Conservation (phyloP, 2,888 invertebrate genomes). For the Matsumyia berberina region DNA sequence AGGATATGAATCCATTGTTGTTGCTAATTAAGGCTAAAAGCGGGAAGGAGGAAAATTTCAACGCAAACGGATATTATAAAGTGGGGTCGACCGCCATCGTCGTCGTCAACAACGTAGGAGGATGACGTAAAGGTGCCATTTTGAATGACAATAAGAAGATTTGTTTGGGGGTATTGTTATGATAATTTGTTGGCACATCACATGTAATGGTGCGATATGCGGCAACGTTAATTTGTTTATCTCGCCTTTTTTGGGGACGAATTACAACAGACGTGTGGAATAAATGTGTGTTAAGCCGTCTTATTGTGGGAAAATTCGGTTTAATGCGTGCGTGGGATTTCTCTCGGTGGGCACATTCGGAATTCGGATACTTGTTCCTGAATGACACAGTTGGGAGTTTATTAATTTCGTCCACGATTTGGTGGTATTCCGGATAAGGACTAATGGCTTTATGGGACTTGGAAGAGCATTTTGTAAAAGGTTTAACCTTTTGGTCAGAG, state of each 20-base stretch:
- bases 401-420: neutral
- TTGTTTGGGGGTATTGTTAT: conserved; percentile 53
- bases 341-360: neutral
- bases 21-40: conserved; percentile 43
- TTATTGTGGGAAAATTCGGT: conserved; percentile 14
- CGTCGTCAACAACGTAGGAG: too few relatives aligned
- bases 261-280: neutral
- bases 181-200: conserved; percentile 39
- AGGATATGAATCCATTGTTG: conserved; percentile 17
- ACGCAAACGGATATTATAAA: conserved; percentile 12
- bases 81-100: neutral
- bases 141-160: conserved; percentile 57
- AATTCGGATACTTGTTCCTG: neutral
- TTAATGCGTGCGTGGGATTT: neutral
- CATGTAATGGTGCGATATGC: conserved; percentile 6
- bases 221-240: conserved; percentile 37
- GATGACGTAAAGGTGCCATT: neutral
- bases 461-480: neutral
- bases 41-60: neutral
- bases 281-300: neutral
- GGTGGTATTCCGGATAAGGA: neutral
- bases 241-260: conserved; percentile 1
- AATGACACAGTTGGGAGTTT: conserved; percentile 14
- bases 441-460: neutral
- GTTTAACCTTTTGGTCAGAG: neutral